Percentiles rank a stretch among this genome's conserved stretches.
phyloP scores from a whole-genome alignment of 64 coral and sea anemone genomes.

The Catalaphyllia jardinei region DNA sequence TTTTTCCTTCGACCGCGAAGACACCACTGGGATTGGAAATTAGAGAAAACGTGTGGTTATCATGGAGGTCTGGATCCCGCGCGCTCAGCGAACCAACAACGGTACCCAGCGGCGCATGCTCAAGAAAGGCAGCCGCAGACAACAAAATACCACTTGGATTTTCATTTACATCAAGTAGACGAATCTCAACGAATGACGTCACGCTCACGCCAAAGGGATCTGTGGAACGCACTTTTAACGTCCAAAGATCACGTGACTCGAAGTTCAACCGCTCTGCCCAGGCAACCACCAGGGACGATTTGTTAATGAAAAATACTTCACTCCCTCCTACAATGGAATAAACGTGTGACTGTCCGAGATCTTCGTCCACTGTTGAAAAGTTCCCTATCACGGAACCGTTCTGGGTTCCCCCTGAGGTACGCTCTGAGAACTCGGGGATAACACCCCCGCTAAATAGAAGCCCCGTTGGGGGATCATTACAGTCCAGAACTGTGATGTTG shows the following conservation, averaged over 20 bases:
- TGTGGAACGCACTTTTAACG: constrained; percentile 49
- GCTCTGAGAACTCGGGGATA: constrained; percentile 37
- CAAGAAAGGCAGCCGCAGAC: constrained; percentile 60
- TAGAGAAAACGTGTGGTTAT: constrained; percentile 71
- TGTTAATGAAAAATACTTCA: constrained; percentile 43
- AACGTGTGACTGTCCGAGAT: constrained; percentile 48
- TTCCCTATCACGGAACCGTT: constrained; percentile 76
- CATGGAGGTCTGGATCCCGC: constrained; percentile 66
- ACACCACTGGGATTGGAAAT: constrained; percentile 43
- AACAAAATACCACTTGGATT: constrained; percentile 59
- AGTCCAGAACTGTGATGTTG: constrained; percentile 65
- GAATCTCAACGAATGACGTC: constrained; percentile 61
- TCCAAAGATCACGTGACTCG: constrained; percentile 52
- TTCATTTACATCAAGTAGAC: constrained; percentile 73
- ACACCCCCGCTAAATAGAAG: constrained; percentile 52
- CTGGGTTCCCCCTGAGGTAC: constrained; percentile 5
- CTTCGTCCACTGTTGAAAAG: constrained; percentile 76
- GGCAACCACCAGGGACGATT: constrained; percentile 49
- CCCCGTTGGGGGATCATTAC: constrained; percentile 58
- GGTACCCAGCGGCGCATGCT: constrained; percentile 70
- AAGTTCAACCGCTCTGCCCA: constrained; percentile 54
- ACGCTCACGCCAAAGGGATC: constrained; percentile 55
- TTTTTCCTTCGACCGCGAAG: constrained; percentile 35
- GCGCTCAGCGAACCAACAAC: constrained; percentile 64
- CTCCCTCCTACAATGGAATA: constrained; percentile 41